Conservation (phyloP, 2,797 vertebrate genomes). For the Zenarchopterus dispar region DNA sequence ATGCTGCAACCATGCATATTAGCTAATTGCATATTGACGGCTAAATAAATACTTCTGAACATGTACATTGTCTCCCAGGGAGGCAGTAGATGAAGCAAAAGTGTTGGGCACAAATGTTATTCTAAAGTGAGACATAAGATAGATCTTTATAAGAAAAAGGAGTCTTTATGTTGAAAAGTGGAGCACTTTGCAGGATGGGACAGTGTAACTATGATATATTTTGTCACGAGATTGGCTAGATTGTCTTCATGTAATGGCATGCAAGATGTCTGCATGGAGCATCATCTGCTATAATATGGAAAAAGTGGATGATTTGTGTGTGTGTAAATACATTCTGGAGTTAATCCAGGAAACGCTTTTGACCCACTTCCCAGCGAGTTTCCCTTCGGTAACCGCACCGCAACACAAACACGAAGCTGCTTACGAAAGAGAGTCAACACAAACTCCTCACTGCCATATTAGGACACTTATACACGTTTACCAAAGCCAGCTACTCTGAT, state of each 20-base stretch:
- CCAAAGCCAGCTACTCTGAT: constrained; percentile 3
- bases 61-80: no score
- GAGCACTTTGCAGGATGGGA: no score
- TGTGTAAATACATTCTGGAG: constrained; percentile 54
- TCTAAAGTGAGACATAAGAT: no score
- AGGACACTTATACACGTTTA: background rate
- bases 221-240: background rate
- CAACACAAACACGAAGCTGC: constrained; percentile 21
- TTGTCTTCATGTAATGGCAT: constrained; percentile 16
- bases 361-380: constrained; percentile 68
- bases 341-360: constrained; percentile 66
- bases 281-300: constrained; percentile 36
- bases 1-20: no score
- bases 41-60: no score
- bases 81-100: no score
- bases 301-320: constrained; percentile 41
- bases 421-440: constrained; percentile 23
- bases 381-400: constrained; percentile 40
- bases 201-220: no score
- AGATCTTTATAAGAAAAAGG: no score
- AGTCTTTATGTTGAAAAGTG: no score
- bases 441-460: constrained; percentile 5
- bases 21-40: no score
- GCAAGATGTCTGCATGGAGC: constrained; percentile 30
- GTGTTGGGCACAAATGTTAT: no score